phyloP scores from a whole-genome alignment of 2,113 vertebrate species.

The Calyptommatus sinebrachiatus region DNA sequence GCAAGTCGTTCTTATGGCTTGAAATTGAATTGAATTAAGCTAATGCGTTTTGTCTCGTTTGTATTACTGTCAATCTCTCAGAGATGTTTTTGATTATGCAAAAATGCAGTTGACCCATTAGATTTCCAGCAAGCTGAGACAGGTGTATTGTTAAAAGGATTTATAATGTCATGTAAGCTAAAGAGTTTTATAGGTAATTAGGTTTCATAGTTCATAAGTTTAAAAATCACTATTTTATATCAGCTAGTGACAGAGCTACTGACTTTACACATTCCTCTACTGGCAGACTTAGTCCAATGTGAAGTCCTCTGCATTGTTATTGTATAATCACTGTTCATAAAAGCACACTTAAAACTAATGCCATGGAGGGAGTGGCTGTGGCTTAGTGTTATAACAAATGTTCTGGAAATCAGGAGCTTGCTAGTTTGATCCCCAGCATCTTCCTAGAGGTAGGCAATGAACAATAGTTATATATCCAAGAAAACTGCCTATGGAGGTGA shows the following conservation, averaged over 20 bases:
- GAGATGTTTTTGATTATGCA: slow-evolving; percentile 39
- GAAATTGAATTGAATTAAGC: slow-evolving; percentile 36
- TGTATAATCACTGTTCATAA: no score
- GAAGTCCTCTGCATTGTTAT: not conserved
- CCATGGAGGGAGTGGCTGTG: no score
- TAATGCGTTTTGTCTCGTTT: slow-evolving; percentile 42
- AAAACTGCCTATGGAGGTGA: no score
- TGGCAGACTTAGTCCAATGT: no score
- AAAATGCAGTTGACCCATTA: slow-evolving; percentile 36
- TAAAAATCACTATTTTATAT: not conserved
- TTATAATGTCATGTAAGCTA: slow-evolving; percentile 20
- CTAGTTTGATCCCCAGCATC: no score
- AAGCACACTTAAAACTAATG: no score
- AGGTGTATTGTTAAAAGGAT: not conserved
- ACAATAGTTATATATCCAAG: no score
- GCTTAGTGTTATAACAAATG: no score
- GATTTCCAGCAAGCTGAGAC: not conserved
- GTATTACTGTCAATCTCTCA: slow-evolving; percentile 28
- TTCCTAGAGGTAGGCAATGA: no score
- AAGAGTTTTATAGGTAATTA: slow-evolving; percentile 43
- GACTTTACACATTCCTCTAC: not conserved
- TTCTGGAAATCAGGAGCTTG: no score
- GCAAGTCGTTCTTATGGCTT: slow-evolving; percentile 14
- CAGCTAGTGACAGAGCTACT: slow-evolving; percentile 10
- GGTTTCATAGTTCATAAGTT: slow-evolving; percentile 28